Base-by-base conservation (phyloP, 2,113 vertebrate species). In the Malurus melanocephalus region DNA sequence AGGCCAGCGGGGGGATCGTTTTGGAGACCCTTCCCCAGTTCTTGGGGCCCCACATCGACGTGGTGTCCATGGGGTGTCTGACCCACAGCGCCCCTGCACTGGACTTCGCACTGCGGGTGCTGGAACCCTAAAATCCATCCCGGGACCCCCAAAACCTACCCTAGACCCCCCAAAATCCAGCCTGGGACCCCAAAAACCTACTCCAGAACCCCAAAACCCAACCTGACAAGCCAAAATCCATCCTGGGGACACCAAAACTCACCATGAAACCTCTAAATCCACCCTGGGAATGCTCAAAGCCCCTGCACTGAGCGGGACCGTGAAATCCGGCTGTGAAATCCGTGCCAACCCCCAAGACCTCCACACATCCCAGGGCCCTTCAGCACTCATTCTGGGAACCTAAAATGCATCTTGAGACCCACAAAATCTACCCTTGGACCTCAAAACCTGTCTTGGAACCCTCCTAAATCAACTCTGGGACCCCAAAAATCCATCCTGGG, bases 241-340 rank as follows among this genome's bases (percentile, higher is more conserved):
- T 13, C 14, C 42, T 30, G 11, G 11, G 13, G 26, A 8, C 15
- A 10, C 11, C 6, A 0, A 74, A 59, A 59, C 19, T 10, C 43
- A 17, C 15, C 1, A 1, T 48, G 71, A 59, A 13, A 18, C 19
- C 11, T 19, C 19, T 17, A 30, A 46, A 23, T 59, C 26, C 43
- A 30, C 19, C n/a, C n/a, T 46, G 32, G 18, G 18, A 46, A 16
- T 22, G 10, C 53, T 22, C n/a, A 35, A 35, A 45, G 3, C 42
- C 6, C 19, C 7, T 22, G 24, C 1, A 3, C n/a, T 38, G 43
- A 14, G 20, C 3, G n/a, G 35, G 0, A 22, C 33, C 1, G 9
- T 27, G 18, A 62, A 62, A 17, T 52, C 23, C 4, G 17, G 14
- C 48, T 17, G 5, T 11, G 38, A 13, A 10, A n/a, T 21, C 45